Base-by-base conservation (phyloP, 1,140 invertebrate species). In the Drosophila tsacasi region DNA sequence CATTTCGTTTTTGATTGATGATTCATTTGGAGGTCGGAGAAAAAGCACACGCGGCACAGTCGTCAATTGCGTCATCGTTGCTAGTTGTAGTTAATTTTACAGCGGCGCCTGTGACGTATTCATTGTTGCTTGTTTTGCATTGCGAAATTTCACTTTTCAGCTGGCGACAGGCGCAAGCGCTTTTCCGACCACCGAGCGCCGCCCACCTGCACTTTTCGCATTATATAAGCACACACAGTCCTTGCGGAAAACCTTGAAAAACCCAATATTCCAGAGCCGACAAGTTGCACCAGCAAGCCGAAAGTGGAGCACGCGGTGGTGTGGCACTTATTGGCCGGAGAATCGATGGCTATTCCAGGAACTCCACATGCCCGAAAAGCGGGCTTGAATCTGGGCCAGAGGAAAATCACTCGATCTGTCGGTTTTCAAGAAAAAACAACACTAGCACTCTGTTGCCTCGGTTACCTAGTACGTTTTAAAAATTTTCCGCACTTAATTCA, bases 41-140 rank as follows among this genome's bases (percentile, higher is more conserved):
- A 81, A 87, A 89, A 89, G 77, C 74, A 89, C 85, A 89, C 85
- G 84, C 84, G 84, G 85, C 85, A 84, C 42, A 42, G 60, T 44
- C 57, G 13, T 60, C 46, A 78, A 83, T 87, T 87, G 84, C 84
- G 84, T 87, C 84, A 87, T 81, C 84, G 75, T 57, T 89, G 73
- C 50, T 10, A 44, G 49, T 44, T 58, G 19, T 52, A 58, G 37
- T 77, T 74, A 65, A 58, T 60, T 75, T 81, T 60, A 76, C 46
- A 59, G 52, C 65, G 72, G 7, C 54, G 42, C 58, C 63, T 83
- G 84, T 80, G 80, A 81, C 65, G 55, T 74, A 39, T 39, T 39
- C 21, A 5, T 21, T 21, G 62, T 27, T 42, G n/a, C 39, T 67
- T 68, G 50, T 67, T 61, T 49, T 52, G 58, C 68, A 63, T 74